phyloP scores from a whole-genome alignment of 2,113 vertebrate species.

The Rhinoderma darwinii region DNA sequence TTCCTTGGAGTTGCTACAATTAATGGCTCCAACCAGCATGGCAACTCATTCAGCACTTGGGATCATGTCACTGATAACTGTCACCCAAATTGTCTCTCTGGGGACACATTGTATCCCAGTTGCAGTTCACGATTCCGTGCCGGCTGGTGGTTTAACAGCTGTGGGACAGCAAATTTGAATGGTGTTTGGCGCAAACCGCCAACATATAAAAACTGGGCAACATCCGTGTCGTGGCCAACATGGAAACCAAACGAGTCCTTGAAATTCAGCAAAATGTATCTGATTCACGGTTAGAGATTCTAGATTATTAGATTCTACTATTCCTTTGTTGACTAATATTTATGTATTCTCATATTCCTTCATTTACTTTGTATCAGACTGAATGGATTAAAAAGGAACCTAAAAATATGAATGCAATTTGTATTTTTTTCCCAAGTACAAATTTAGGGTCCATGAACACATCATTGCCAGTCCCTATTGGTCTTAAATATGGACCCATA shows the following conservation, averaged over 20 bases:
- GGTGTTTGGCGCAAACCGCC: conserved; percentile 66
- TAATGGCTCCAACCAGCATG: background rate
- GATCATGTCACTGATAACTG: background rate
- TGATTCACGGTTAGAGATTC: background rate
- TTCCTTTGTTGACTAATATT: too few species aligned
- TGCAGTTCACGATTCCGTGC: conserved; percentile 57
- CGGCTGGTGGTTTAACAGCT: conserved; percentile 76
- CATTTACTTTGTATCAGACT: too few species aligned
- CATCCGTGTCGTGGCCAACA: conserved; percentile 72
- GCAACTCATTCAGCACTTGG: background rate
- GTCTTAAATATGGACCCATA: too few species aligned
- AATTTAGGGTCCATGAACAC: too few species aligned
- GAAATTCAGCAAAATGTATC: too few species aligned
- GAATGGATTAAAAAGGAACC: too few species aligned
- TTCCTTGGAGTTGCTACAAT: background rate
- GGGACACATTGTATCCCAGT: conserved; percentile 49
- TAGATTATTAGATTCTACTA: too few species aligned
- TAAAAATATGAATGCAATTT: too few species aligned
- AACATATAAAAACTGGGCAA: conserved; percentile 64
- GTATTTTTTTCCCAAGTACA: too few species aligned
- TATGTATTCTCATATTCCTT: too few species aligned
- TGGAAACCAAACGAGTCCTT: conserved; percentile 72
- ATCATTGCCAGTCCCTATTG: too few species aligned
- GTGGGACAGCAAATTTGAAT: conserved; percentile 71
- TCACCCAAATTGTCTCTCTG: conserved; percentile 63